Percentiles rank a stretch among this genome's conserved stretches.
These are phyloP conservation scores for Conus betulinus DNA, from an alignment of 1,140 invertebrate genomes.

Conservation along the genomic window DNA sequence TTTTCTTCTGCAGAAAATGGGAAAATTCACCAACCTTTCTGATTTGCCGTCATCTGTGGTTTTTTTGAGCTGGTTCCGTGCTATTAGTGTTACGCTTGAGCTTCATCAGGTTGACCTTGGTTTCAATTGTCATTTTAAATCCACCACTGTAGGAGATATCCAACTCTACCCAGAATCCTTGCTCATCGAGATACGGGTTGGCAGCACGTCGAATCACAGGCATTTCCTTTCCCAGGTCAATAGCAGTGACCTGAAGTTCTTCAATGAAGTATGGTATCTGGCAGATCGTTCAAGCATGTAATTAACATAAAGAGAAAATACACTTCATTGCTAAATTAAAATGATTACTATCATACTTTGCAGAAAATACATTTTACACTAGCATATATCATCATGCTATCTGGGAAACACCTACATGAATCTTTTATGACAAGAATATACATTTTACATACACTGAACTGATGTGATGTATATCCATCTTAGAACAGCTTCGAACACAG, in stretches of 20 bases:
- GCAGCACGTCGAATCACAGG: constrained; percentile 86
- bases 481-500: too few relatives aligned
- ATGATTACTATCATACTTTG: too few relatives aligned
- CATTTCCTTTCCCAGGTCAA: constrained; percentile 85
- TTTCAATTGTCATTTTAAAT: constrained; percentile 92
- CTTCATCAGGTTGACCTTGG: constrained; percentile 96
- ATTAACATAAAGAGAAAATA: constrained; percentile 36
- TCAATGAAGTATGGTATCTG: constrained; percentile 92
- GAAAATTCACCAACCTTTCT: constrained; percentile 4
- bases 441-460: too few relatives aligned
- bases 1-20: too few relatives aligned
- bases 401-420: too few relatives aligned
- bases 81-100: constrained; percentile 75
- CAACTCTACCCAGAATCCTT: constrained; percentile 94
- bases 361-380: too few relatives aligned
- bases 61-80: neutral
- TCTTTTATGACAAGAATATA: too few relatives aligned
- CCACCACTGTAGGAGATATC: constrained; percentile 93
- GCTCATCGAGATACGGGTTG: constrained; percentile 86
- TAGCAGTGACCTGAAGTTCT: constrained; percentile 85
- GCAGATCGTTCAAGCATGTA: constrained; percentile 17
- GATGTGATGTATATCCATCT: too few relatives aligned
- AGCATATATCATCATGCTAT: too few relatives aligned
- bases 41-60: neutral
- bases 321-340: neutral